Evolutionary conservation across 1,140 invertebrate genomes (phyloP).

Genomic region (Drosophila tani): DNA sequence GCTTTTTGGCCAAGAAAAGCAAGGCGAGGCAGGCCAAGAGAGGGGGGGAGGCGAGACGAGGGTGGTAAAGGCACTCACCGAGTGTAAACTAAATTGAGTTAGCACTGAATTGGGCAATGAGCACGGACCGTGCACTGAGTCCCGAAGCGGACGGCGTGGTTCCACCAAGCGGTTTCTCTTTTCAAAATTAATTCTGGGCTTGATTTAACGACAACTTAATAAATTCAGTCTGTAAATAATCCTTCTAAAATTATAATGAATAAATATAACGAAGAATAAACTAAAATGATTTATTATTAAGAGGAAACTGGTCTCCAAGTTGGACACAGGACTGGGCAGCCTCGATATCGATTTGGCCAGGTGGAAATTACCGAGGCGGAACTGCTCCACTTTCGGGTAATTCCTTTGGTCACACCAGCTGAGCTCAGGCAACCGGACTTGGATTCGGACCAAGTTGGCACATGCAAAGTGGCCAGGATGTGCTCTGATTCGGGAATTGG

Average conservation of each 20-base stretch:
- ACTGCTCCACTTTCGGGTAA: constrained; percentile 22
- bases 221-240: not conserved
- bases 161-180: not conserved
- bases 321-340: too few relatives aligned
- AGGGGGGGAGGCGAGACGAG: not conserved
- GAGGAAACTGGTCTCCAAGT: too few relatives aligned
- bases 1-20: constrained; percentile 1
- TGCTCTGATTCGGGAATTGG: not conserved
- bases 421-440: not conserved
- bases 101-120: constrained; percentile 61
- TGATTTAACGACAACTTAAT: constrained; percentile 1
- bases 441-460: not conserved
- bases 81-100: constrained; percentile 66
- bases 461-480: not conserved
- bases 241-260: not conserved
- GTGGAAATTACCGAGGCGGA: constrained; percentile 2
- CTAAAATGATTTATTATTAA: not conserved
- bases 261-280: not conserved
- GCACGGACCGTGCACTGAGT: constrained; percentile 24
- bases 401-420: constrained; percentile 31
- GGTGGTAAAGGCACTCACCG: constrained; percentile 20
- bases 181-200: not conserved
- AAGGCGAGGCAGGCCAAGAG: not conserved
- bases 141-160: not conserved
- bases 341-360: constrained; percentile 14